These are phyloP conservation scores for Bedellia somnulentella DNA, from an alignment of 2,888 invertebrate genomes.

Conservation along the genomic window DNA sequence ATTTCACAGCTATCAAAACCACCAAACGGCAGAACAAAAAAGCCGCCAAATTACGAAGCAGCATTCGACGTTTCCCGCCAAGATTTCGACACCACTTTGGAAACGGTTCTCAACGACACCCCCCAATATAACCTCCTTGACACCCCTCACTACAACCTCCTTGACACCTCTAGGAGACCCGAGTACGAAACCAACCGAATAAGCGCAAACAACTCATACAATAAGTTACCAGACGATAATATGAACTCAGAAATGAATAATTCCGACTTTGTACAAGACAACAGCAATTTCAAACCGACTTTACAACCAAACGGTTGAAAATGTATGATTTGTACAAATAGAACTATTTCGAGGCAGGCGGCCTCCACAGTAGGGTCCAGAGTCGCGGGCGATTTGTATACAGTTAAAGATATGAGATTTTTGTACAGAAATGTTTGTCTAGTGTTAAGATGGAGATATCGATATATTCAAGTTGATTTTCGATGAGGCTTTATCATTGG, in stretches of 20 bases:
- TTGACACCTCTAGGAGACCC: conserved; percentile 32
- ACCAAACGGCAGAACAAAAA: conserved; percentile 37
- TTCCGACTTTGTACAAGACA: conserved; percentile 22
- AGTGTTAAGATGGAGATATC: too few species aligned
- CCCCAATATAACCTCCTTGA: too few species aligned
- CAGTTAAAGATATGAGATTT: too few species aligned
- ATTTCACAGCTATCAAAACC: conserved; percentile 28
- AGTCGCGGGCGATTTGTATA: neutral
- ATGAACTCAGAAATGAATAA: conserved; percentile 46
- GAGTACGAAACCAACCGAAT: conserved; percentile 17
- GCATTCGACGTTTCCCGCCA: conserved; percentile 33
- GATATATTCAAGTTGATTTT: too few species aligned
- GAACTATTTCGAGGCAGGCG: conserved; percentile 46
- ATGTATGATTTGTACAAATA: too few species aligned
- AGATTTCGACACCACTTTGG: conserved; percentile 28
- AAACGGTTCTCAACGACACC: conserved; percentile 25
- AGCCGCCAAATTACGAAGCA: conserved; percentile 23
- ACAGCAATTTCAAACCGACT: conserved; percentile 42
- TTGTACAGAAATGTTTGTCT: too few species aligned
- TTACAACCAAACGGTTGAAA: conserved; percentile 52
- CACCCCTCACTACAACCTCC: conserved; percentile 18
- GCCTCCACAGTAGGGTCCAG: too few species aligned
- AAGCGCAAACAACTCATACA: conserved; percentile 20
- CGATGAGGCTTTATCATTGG: too few species aligned
- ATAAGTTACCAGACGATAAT: conserved; percentile 46